Evolutionary conservation across 2,113 vertebrate species (phyloP).

Genomic region (Urocynchramus pylzowi): DNA sequence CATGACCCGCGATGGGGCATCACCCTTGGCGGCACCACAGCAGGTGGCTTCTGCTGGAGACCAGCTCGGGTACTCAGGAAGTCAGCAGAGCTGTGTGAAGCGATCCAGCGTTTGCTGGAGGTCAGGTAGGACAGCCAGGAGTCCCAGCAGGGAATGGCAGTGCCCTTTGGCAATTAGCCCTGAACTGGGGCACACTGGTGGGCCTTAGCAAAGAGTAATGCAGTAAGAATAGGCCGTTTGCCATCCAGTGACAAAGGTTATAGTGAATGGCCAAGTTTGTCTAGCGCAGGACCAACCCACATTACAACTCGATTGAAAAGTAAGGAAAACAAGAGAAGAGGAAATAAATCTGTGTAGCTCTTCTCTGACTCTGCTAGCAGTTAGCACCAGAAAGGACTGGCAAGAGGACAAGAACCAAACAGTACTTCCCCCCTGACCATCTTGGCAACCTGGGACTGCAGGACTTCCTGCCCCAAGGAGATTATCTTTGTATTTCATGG

Average conservation of each 20-base stretch:
- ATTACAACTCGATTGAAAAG: not conserved
- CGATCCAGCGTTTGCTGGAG: not conserved
- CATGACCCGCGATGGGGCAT: not conserved
- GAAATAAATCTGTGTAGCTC: not conserved
- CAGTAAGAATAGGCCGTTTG: not conserved
- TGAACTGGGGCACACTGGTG: not conserved
- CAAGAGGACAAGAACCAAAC: not conserved
- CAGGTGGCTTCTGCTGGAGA: not conserved
- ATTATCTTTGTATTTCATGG: not conserved
- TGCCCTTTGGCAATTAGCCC: not conserved
- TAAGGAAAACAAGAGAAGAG: not conserved
- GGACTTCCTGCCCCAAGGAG: not conserved
- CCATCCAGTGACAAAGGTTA: not conserved
- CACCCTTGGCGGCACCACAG: not conserved
- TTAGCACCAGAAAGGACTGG: not conserved
- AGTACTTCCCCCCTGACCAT: not conserved
- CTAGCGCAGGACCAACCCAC: not conserved
- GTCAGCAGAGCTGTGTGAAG: not conserved
- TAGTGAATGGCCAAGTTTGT: not conserved
- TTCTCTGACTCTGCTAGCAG: not conserved
- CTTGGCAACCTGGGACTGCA: not conserved
- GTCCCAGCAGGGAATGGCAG: not conserved
- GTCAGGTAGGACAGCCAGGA: not conserved
- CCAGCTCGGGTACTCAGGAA: not conserved
- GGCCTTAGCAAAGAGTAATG: not conserved